phyloP scores from a whole-genome alignment of 2,888 invertebrate genomes.

The Heteromurus nitidus region DNA sequence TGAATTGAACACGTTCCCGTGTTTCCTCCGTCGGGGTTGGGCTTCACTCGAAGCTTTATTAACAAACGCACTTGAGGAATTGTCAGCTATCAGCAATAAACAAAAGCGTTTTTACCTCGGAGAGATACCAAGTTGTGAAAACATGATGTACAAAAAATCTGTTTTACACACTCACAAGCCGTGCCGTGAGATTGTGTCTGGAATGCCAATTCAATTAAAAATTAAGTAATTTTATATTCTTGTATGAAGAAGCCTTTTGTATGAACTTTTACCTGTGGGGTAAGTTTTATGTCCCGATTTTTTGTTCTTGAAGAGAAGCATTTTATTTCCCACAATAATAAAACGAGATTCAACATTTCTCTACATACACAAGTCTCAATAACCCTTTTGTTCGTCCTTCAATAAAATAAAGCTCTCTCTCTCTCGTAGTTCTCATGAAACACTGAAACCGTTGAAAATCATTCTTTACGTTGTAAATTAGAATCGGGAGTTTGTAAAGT shows the following conservation, averaged over 20 bases:
- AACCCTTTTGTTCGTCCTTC: not conserved
- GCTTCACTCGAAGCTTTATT: conserved; percentile 28
- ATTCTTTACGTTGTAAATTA: not conserved
- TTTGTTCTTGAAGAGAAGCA: too few relatives aligned
- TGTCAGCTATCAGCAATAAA: conserved; percentile 54
- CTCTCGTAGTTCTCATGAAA: conserved; percentile 12
- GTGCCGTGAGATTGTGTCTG: conserved; percentile 18
- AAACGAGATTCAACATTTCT: too few relatives aligned
- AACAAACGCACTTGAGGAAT: conserved; percentile 20
- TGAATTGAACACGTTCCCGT: conserved; percentile 54
- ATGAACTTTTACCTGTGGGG: not conserved
- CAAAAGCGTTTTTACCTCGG: conserved; percentile 40
- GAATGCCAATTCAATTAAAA: conserved; percentile 47
- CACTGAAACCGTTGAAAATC: too few relatives aligned
- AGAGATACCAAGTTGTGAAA: conserved; percentile 17
- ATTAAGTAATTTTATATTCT: conserved; percentile 59
- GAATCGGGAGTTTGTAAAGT: not conserved
- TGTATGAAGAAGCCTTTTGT: too few relatives aligned
- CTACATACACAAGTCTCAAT: too few relatives aligned
- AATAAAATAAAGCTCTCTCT: not conserved
- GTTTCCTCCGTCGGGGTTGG: conserved; percentile 45
- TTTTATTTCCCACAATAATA: too few relatives aligned
- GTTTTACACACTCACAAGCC: conserved; percentile 27
- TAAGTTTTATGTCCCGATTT: too few relatives aligned
- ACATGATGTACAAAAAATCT: conserved; percentile 16